These are phyloP conservation scores for Argopecten irradians DNA, from an alignment of 1,140 invertebrate genomes.

Conservation along the genomic window DNA sequence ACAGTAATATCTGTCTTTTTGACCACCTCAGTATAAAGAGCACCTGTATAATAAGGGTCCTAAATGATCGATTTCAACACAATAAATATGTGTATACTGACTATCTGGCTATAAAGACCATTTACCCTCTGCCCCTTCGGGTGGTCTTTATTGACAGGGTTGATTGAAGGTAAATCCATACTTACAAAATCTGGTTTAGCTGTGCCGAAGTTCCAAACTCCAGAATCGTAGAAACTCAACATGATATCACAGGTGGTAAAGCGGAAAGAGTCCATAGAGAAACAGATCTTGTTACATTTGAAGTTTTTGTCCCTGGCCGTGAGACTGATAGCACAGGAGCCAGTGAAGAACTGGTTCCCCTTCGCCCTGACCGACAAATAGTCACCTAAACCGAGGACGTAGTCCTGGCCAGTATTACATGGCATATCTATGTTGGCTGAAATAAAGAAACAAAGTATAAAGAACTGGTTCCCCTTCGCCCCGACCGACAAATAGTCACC, in stretches of 20 bases:
- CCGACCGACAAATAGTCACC: too few species aligned
- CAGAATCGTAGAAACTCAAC: conserved; percentile 38
- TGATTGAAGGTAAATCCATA: too few species aligned
- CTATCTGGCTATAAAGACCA: too few species aligned
- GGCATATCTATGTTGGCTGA: conserved; percentile 39
- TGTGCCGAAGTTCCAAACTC: conserved; percentile 40
- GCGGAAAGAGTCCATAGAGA: conserved; percentile 5
- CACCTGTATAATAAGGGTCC: too few species aligned
- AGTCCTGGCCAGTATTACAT: conserved; percentile 28
- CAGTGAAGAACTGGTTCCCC: conserved; percentile 37
- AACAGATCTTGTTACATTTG: conserved; percentile 40
- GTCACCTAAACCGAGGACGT: conserved; percentile 28
- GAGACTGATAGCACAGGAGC: conserved; percentile 31
- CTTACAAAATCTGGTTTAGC: conserved; percentile 32
- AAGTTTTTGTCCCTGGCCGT: conserved; percentile 28
- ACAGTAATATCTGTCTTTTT: too few species aligned
- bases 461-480: too few species aligned
- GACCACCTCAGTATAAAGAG: too few species aligned
- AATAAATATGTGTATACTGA: too few species aligned
- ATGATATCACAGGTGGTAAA: conserved; percentile 28
- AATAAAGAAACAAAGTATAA: too few species aligned
- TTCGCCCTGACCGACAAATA: neutral
- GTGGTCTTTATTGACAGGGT: too few species aligned
- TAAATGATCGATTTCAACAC: too few species aligned
- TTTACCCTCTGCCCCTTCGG: too few species aligned